These are phyloP conservation scores for Phrynocephalus guinanensis DNA, from an alignment of 2,797 vertebrate genomes.

Conservation along the genomic window DNA sequence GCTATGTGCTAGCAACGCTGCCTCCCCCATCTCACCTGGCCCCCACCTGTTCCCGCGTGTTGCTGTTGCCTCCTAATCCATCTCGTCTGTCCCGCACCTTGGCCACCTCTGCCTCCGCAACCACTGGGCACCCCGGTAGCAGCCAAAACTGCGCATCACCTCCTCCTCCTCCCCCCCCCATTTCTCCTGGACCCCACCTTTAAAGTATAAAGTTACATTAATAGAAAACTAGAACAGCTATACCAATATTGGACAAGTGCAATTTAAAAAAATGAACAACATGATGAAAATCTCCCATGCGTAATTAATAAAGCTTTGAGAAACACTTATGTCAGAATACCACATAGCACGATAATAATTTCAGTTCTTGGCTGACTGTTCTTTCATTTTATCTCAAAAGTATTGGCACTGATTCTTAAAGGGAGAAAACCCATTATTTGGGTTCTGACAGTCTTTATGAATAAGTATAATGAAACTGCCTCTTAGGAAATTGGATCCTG, in stretches of 20 bases:
- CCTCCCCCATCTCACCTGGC: too few relatives aligned
- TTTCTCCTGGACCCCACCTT: too few relatives aligned
- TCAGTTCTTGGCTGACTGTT: constrained; percentile 56
- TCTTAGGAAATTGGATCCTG: constrained; percentile 30
- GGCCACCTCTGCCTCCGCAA: too few relatives aligned
- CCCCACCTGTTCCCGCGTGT: too few relatives aligned
- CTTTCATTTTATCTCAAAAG: constrained; percentile 38
- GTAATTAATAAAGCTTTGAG: constrained; percentile 53
- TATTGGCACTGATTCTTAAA: neutral
- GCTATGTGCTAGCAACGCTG: too few relatives aligned
- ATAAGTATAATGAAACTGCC: constrained; percentile 35
- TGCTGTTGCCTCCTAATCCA: too few relatives aligned
- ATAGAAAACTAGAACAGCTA: too few relatives aligned
- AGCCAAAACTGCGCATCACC: too few relatives aligned
- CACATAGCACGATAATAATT: constrained; percentile 56
- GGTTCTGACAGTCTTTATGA: constrained; percentile 39
- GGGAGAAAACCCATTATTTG: neutral
- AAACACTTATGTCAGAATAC: constrained; percentile 54
- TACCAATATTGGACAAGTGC: constrained; percentile 34
- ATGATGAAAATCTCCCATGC: constrained; percentile 53
- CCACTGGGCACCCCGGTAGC: too few relatives aligned
- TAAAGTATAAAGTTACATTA: too few relatives aligned
- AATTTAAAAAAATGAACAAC: constrained; percentile 63
- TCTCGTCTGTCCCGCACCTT: too few relatives aligned
- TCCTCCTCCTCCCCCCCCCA: too few relatives aligned